Evolutionary conservation across 2,888 invertebrate genomes (phyloP), one percentile per base, ranked within the genome.

Genomic region (Amiota communis): DNA sequence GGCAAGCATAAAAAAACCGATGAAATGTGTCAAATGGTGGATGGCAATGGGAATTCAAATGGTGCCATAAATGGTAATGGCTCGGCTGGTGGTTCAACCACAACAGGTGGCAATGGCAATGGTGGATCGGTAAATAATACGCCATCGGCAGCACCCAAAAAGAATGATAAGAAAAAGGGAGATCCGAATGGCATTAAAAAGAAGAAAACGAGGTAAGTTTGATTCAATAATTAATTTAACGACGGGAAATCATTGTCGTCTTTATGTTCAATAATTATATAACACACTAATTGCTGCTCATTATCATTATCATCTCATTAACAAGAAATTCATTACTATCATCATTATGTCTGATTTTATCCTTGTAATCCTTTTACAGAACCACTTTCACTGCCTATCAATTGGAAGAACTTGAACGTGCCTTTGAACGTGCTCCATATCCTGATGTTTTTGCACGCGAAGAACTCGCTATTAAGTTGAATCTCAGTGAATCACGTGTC

Each of bases 301-400:
- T 36, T 4, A 36, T 6, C 36, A 36, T 36, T 36, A 36, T 36
- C 36, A 36, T 36, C 36, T 36, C 36, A 6, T 36, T 2, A 23
- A 23, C 36, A 36, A 36, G 4, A 36, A 36, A 36, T 36, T 36
- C 6, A 36, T 36, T 36, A 36, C 36, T 36, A 36, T 36, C 8
- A 36, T 36, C 36, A 36, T 36, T 6, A 36, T 36, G 36, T 36
- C 36, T 36, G 23, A 49, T 36, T n/a, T 71, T 59, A n/a, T 8
- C 47, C 13, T 23, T 15, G 53, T 2, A 20, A 36, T 36, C 74
- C 69, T 74, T 83, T 90, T 89, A 4, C 91, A 98, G 98, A 90
- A 98, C 98, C 1, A 98, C 98, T 8, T 98, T 98, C 87, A 98
- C 98, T 8, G 97, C 97, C 0, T 97, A 96, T 87, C 98, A 98